Base-by-base conservation (phyloP, 2,888 invertebrate genomes). In the Anaspis maculata region DNA sequence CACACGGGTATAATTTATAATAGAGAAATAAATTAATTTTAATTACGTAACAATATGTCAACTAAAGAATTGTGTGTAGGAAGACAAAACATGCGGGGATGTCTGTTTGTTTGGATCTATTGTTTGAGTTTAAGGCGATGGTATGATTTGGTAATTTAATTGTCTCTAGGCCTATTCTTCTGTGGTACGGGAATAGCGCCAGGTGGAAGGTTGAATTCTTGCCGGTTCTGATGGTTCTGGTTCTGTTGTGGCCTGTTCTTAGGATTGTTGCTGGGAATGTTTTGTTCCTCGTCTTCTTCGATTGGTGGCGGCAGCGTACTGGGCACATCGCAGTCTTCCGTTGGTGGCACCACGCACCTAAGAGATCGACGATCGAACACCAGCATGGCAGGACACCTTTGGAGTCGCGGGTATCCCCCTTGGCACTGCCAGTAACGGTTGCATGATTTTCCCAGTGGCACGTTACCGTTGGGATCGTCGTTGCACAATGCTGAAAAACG, bases 361-460 rank as follows among this genome's bases (percentile, higher is more conserved):
- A 87, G 64, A 0, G 88, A 85, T 45, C 84, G 73, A 29, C 72
- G 59, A 68, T 90, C 89, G 68, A 89, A 90, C 6, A 90, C 90
- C 56, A 90, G 66, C 84, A 88, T 89, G 21, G 90, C 89, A 0
- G 89, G 89, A 60, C 90, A 90, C 29, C 90, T 72, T 61, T 90
- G 90, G 3, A 91, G 77, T 35, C 90, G 82, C 3, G 91, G 91
- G 66, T 91, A 91, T 0, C 91, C 91, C 3, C 90, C 90, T 61
- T 90, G 89, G 60, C 91, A 91, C 59, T 89, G 88, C 91, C 91
- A 91, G 69, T 91, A 91, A 9, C 90, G 74, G 70, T 90, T 90
- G 74, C 90, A 91, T 30, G 89, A 90, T 66, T 90, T 90, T 51
- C 90, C 89, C 7, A 91, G 72, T 1, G 89, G 83, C 7, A 91